A percentile compares a stretch with the other conserved stretches of the same genome.
Evolutionary conservation across 2,888 invertebrate species (phyloP).

Genomic region (Sarcophaga rosellei): DNA sequence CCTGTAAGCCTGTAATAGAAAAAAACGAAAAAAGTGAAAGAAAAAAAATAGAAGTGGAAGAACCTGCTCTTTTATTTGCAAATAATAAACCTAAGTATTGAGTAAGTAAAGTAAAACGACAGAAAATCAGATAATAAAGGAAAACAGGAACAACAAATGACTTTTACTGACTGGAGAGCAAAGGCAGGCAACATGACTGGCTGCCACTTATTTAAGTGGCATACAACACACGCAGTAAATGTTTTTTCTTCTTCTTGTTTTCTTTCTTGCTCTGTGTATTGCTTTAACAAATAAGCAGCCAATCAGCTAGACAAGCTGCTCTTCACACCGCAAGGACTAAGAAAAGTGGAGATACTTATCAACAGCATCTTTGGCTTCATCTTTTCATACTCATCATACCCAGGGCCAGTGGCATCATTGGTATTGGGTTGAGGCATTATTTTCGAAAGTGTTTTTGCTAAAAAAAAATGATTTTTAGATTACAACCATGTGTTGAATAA

Average conservation of each 20-base stretch:
- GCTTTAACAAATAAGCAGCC: conserved; percentile 24
- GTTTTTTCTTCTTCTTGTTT: not conserved
- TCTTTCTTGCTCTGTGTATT: no score
- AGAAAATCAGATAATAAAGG: conserved; percentile 12
- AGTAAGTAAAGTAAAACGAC: not conserved
- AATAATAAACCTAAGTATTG: conserved; percentile 25
- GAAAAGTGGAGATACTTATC: conserved; percentile 26
- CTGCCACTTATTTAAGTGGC: not conserved
- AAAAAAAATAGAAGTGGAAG: not conserved
- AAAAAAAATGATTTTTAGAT: no score
- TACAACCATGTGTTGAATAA: no score
- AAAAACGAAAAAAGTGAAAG: conserved; percentile 1
- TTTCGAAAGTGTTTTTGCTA: no score
- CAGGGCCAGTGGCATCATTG: conserved; percentile 29
- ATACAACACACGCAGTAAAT: not conserved
- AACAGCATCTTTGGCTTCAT: conserved; percentile 21
- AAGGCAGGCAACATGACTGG: no score
- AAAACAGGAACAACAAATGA: not conserved
- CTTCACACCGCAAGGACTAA: conserved; percentile 3
- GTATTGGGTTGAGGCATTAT: conserved; percentile 3
- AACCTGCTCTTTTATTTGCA: conserved; percentile 20
- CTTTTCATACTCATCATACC: not conserved
- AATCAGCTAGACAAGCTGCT: not conserved
- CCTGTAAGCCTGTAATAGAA: not conserved
- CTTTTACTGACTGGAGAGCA: no score